Conservation (phyloP, 2,888 invertebrate species). For the Nomada ferruginata region DNA sequence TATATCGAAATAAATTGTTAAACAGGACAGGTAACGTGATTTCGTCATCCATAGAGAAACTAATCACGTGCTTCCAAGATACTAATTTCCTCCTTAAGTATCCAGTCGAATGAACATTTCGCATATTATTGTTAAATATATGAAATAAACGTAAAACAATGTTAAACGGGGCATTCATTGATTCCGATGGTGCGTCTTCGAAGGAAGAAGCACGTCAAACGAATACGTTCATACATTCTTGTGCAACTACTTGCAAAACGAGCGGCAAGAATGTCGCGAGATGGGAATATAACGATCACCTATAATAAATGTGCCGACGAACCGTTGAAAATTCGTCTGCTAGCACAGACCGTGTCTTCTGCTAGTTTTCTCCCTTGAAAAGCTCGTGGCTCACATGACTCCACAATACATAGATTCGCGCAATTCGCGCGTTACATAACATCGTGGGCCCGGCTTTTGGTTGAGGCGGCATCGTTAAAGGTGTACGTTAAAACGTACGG, state of each 20-base stretch:
- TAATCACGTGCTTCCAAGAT: conserved; percentile 48
- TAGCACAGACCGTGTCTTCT: conserved; percentile 71
- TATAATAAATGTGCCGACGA: conserved; percentile 2
- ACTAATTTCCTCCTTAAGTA: conserved; percentile 7
- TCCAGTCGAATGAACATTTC: neutral
- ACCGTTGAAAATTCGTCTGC: conserved; percentile 71
- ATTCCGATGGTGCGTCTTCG: conserved; percentile 26
- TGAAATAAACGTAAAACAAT: neutral
- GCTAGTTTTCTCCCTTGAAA: conserved; percentile 63
- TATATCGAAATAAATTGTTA: conserved; percentile 11
- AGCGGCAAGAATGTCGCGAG: conserved; percentile 12
- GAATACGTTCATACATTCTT: conserved; percentile 34
- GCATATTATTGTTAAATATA: neutral
- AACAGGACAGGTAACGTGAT: conserved; percentile 41
- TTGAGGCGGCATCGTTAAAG: conserved; percentile 54
- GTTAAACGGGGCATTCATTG: conserved; percentile 8
- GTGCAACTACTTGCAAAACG: conserved; percentile 44
- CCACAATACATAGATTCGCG: conserved; percentile 71
- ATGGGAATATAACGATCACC: neutral
- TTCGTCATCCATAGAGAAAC: conserved; percentile 37
- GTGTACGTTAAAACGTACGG: conserved; percentile 43
- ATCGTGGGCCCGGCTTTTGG: conserved; percentile 61
- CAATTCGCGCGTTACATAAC: conserved; percentile 77
- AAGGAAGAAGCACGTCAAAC: conserved; percentile 42
- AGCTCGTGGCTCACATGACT: conserved; percentile 76